Conservation (phyloP, 2,888 invertebrate species). For the Eilema griseolum region DNA sequence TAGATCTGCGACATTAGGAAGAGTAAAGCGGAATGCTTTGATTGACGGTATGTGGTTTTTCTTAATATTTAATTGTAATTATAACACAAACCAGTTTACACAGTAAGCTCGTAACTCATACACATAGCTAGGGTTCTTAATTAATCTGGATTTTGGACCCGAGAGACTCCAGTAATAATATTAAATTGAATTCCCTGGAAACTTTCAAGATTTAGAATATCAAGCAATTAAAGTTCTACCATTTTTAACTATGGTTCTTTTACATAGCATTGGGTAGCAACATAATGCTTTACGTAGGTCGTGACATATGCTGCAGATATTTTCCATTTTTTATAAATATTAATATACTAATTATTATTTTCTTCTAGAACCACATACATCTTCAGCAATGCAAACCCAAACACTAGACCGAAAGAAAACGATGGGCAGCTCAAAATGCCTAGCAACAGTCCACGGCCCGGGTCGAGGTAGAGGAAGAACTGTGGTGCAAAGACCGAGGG, state of each 20-base stretch:
- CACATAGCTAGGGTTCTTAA: too few relatives aligned
- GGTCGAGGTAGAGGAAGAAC: conserved; percentile 68
- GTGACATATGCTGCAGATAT: background rate
- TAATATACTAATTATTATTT: background rate
- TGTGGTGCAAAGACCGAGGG: conserved; percentile 74
- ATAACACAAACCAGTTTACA: too few relatives aligned
- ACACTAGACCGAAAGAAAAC: conserved; percentile 77
- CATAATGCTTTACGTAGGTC: too few relatives aligned
- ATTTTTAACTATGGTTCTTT: too few relatives aligned
- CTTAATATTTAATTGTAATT: conserved; percentile 43
- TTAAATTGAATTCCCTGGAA: too few relatives aligned
- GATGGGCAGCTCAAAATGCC: conserved; percentile 68
- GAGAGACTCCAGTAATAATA: too few relatives aligned
- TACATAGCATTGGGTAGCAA: too few relatives aligned
- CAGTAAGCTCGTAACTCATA: too few relatives aligned
- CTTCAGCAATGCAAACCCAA: conserved; percentile 83
- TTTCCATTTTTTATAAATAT: background rate
- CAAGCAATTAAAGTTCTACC: too few relatives aligned
- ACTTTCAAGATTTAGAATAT: too few relatives aligned
- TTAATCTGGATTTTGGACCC: too few relatives aligned
- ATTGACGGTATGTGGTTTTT: conserved; percentile 65
- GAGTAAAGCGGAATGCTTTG: conserved; percentile 77
- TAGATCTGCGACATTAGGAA: conserved; percentile 77
- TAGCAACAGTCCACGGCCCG: conserved; percentile 78
- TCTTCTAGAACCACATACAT: conserved; percentile 77